Evolutionary conservation across 1,140 invertebrate species (phyloP), one percentile per base, ranked within the genome.

Genomic region (Aphis gossypii): DNA sequence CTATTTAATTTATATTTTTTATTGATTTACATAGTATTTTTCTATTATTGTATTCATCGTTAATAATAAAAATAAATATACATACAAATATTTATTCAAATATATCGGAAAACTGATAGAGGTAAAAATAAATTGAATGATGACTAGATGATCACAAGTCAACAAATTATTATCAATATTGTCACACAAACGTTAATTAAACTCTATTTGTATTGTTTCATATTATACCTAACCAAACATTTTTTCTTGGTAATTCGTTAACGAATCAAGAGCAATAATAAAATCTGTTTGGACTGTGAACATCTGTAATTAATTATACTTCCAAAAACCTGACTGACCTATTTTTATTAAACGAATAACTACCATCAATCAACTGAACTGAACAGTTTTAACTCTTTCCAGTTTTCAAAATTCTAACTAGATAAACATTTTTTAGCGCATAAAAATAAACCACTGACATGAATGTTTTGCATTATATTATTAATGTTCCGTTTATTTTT

Each of bases 331-430:
- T 89, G 46, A 14, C 30, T 38, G 46, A 54, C 46, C 51, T n/a
- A 89, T 51, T 89, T 46, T 89, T 89, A 25, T 89, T 54, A 54
- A 38, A 89, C n/a, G 35, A 35, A 48, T 35, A n/a, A n/a, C 35
- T 60, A 38, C 35, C n/a, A 90, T 90, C 54, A 90, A 90, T 90
- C 89, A 90, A 90, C 89, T 38, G 30, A 51, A 51, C 21, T 21
- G 48, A 54, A 89, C 35, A 46, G 48, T 54, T 89, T 41, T 30
- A 41, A 86, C 83, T 44, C 83, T 25, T 41, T 86, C 41, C 11
- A 41, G 23, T 44, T 76, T 76, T 76, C 14, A 14, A n/a, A n/a
- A 11, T 86, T 38, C 41, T 86, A 44, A 86, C 21, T 86, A 44
- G 9, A 44, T 30, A 30, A 14, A 86, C 23, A 25, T 84, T n/a